Percentiles rank a stretch among this genome's conserved stretches.
phyloP scores from a whole-genome alignment of 2,888 invertebrate genomes.

The Archaeoteleia sp. region DNA sequence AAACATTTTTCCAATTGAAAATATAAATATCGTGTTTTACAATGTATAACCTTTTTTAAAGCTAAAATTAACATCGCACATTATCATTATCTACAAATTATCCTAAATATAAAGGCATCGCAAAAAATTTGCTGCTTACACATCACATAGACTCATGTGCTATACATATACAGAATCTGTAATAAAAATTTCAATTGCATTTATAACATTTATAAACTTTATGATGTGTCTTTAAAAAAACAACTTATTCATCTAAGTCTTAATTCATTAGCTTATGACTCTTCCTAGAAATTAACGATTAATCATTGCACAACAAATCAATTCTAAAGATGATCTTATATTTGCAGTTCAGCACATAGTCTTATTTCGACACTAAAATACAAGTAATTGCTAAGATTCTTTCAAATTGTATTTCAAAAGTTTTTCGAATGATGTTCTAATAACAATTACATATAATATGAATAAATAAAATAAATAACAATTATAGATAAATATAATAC shows the following conservation, averaged over 20 bases:
- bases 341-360: neutral
- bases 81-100: neutral
- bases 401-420: constrained; percentile 33
- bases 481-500: constrained; percentile 1
- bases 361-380: neutral
- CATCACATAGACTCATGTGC: too few species aligned
- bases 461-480: constrained; percentile 23
- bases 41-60: neutral
- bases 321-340: too few species aligned
- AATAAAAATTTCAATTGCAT: neutral
- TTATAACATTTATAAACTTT: constrained; percentile 42
- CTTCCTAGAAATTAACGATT: neutral
- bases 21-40: too few species aligned
- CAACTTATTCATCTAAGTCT: constrained; percentile 29
- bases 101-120: too few species aligned
- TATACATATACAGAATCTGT: too few species aligned
- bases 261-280: neutral
- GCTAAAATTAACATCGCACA: constrained; percentile 6
- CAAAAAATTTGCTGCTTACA: too few species aligned
- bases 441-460: constrained; percentile 6
- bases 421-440: constrained; percentile 40
- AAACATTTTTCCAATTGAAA: constrained; percentile 3
- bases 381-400: neutral
- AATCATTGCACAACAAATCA: constrained; percentile 20
- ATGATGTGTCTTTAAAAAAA: constrained; percentile 17